These are phyloP conservation scores for Smittia aterrima DNA, from an alignment of 2,888 invertebrate species.

Conservation along the genomic window DNA sequence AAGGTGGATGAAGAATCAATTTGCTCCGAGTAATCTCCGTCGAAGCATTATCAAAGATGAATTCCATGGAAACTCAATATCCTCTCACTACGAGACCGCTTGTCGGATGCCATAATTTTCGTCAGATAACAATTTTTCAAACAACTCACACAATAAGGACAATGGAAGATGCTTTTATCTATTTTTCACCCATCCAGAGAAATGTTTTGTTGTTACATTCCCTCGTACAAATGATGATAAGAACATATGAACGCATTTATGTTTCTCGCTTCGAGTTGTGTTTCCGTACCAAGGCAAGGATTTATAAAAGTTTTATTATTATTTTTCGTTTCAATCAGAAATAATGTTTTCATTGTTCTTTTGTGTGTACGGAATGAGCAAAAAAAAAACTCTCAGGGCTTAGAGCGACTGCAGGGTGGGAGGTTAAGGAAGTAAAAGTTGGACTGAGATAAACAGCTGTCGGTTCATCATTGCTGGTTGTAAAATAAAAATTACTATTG, in stretches of 20 bases:
- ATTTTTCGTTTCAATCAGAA: constrained; percentile 6
- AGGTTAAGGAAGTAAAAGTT: no score
- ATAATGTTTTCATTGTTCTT: background rate
- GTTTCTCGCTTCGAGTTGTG: background rate
- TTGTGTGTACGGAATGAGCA: background rate
- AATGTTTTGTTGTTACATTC: background rate
- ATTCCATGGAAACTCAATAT: constrained; percentile 6
- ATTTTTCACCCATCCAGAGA: background rate
- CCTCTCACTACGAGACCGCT: background rate
- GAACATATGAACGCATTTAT: background rate
- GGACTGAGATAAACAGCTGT: no score
- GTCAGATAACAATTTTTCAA: constrained; percentile 23
- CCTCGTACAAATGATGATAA: background rate
- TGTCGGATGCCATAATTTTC: constrained; percentile 20
- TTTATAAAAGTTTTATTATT: background rate
- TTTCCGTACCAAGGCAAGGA: background rate
- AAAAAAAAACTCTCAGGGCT: background rate
- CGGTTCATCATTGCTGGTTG: background rate
- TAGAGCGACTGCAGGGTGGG: background rate
- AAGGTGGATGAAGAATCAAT: constrained; percentile 24
- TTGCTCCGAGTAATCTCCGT: constrained; percentile 33
- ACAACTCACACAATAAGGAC: background rate
- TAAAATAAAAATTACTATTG: constrained; percentile 3
- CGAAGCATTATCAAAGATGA: background rate
- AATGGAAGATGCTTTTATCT: constrained; percentile 1